Evolutionary conservation across 2,888 invertebrate species (phyloP).

Genomic region (Mechanitis mazaeus): DNA sequence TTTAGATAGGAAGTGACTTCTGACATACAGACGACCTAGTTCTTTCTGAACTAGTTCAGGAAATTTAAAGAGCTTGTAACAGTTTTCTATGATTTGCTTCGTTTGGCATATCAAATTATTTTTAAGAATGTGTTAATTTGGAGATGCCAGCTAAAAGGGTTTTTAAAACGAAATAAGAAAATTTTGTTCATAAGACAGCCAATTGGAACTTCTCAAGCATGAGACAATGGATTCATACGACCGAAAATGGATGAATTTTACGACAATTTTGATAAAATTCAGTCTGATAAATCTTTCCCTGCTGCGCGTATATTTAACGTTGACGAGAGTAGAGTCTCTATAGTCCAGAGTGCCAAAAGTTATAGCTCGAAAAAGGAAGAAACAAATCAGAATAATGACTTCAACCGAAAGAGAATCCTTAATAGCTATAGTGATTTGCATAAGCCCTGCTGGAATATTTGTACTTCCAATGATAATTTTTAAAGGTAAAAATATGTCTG

Average conservation of each 20-base stretch:
- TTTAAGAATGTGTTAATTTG: slow-evolving; percentile 22
- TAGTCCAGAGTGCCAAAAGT: slow-evolving; percentile 14
- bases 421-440: slow-evolving; percentile 16
- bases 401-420: slow-evolving; percentile 22
- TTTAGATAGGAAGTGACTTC: no score
- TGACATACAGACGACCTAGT: no score
- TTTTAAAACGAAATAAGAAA: slow-evolving; percentile 22
- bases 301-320: slow-evolving; percentile 5
- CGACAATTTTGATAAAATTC: slow-evolving; percentile 11
- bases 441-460: slow-evolving; percentile 20
- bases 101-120: slow-evolving; percentile 20
- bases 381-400: slow-evolving; percentile 25
- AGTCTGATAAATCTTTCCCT: slow-evolving; percentile 7
- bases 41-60: no score
- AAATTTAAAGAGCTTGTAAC: no score
- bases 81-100: slow-evolving; percentile 10
- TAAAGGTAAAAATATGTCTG: slow-evolving; percentile 18
- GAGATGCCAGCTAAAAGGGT: slow-evolving; percentile 26
- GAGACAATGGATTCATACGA: slow-evolving; percentile 26
- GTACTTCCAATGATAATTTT: slow-evolving; percentile 21
- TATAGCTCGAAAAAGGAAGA: slow-evolving; percentile 18
- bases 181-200: slow-evolving; percentile 20
- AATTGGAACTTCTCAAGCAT: slow-evolving; percentile 25
- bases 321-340: no score
- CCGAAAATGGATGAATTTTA: slow-evolving; percentile 28